Evolutionary conservation across 2,888 invertebrate species (phyloP).

Genomic region (Dendrolimus pini): DNA sequence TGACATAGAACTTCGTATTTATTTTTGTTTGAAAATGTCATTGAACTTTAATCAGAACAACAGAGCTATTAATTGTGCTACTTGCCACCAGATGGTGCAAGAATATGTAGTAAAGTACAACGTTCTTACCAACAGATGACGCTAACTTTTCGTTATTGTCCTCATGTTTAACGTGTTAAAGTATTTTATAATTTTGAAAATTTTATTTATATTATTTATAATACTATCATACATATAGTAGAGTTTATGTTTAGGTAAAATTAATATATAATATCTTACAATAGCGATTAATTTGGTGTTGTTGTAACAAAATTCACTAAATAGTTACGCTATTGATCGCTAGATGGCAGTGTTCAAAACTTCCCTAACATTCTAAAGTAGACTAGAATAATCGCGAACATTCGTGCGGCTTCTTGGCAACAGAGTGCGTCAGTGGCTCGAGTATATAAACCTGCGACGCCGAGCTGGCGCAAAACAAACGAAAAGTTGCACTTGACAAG

Average conservation of each 20-base stretch:
- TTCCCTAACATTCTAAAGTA: not conserved
- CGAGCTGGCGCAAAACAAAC: slow-evolving; percentile 14
- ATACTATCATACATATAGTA: not conserved
- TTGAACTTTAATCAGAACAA: too few species aligned
- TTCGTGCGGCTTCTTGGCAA: slow-evolving; percentile 36
- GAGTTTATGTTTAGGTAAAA: too few species aligned
- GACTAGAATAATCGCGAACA: slow-evolving; percentile 42
- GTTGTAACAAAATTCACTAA: not conserved
- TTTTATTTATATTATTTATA: not conserved
- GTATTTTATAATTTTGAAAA: not conserved
- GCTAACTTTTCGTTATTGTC: not conserved
- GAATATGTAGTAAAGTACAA: too few species aligned
- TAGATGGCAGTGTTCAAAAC: slow-evolving; percentile 32
- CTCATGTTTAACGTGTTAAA: not conserved
- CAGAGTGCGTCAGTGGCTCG: slow-evolving; percentile 34
- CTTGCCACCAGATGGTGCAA: slow-evolving; percentile 9
- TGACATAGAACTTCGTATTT: too few species aligned
- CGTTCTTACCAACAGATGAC: too few species aligned
- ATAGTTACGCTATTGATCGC: slow-evolving; percentile 13
- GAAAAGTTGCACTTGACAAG: not conserved
- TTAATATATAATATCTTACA: too few species aligned
- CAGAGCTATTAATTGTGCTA: slow-evolving; percentile 1
- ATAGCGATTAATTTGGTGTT: too few species aligned
- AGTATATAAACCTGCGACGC: slow-evolving; percentile 39
- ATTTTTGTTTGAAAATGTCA: too few species aligned